Evolutionary conservation across 2,888 invertebrate species (phyloP).

Genomic region (Agrotis exclamationis): DNA sequence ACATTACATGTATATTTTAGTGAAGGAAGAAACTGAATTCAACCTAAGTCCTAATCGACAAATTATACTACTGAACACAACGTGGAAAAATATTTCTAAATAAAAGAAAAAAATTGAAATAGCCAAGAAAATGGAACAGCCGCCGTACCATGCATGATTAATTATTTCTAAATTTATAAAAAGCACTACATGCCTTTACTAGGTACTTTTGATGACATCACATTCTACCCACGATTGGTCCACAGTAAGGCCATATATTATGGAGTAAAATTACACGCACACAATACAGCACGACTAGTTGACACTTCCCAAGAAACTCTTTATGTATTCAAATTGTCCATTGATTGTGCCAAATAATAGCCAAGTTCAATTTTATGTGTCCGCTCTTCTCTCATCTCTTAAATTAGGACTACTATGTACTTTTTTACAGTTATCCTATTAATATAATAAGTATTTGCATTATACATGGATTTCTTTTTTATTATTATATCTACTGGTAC

Average conservation of each 20-base stretch:
- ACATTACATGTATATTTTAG: conserved; percentile 63
- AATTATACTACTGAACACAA: conserved; percentile 78
- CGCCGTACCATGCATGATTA: conserved; percentile 24
- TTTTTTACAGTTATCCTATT: conserved; percentile 38
- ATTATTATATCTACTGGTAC: conserved; percentile 45
- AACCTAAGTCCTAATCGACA: conserved; percentile 54
- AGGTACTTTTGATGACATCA: conserved; percentile 73
- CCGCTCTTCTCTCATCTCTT: conserved; percentile 34
- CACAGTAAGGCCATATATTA: conserved; percentile 85
- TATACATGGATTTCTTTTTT: conserved; percentile 38
- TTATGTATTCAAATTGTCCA: conserved; percentile 22
- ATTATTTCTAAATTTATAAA: conserved; percentile 68
- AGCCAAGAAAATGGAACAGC: conserved; percentile 45
- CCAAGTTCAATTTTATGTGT: conserved; percentile 15
- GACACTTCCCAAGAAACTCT: conserved; percentile 48
- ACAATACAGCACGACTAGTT: conserved; percentile 50
- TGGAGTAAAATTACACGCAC: conserved; percentile 68
- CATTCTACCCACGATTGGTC: conserved; percentile 84
- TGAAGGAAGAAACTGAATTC: conserved; percentile 59
- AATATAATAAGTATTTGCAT: conserved; percentile 33
- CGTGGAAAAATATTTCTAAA: conserved; percentile 70
- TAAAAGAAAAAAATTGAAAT: conserved; percentile 48
- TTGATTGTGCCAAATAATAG: conserved; percentile 31
- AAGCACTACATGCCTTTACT: conserved; percentile 72
- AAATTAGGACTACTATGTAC: conserved; percentile 40